Evolutionary conservation across 2,888 invertebrate species (phyloP).

Genomic region (Nemotelus pantherinus): DNA sequence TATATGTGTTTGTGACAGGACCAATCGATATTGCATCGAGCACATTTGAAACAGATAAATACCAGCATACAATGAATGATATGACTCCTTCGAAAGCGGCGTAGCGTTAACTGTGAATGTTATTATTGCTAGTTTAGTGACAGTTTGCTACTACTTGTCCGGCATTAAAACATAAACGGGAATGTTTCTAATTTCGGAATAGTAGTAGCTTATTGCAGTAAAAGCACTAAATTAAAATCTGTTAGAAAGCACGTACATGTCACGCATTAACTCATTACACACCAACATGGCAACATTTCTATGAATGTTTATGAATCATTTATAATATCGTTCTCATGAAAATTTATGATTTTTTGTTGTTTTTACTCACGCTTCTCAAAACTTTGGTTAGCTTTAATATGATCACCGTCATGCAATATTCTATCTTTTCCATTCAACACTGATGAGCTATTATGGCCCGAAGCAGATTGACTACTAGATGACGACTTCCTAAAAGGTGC

Average conservation of each 20-base stretch:
- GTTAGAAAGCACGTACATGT: too few relatives aligned
- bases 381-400: slow-evolving; percentile 30
- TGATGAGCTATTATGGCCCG: slow-evolving; percentile 33
- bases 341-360: neutral
- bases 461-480: slow-evolving; percentile 8
- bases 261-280: too few relatives aligned
- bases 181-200: too few relatives aligned
- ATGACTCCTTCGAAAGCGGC: neutral
- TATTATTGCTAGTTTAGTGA: too few relatives aligned
- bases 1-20: neutral
- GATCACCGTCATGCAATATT: slow-evolving; percentile 39
- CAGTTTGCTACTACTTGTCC: too few relatives aligned
- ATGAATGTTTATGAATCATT: too few relatives aligned
- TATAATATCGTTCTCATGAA: too few relatives aligned
- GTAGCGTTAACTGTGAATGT: neutral
- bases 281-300: too few relatives aligned
- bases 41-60: slow-evolving; percentile 31
- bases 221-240: too few relatives aligned
- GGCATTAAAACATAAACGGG: too few relatives aligned
- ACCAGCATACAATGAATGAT: slow-evolving; percentile 9
- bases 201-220: too few relatives aligned
- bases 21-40: neutral
- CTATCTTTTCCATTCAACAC: slow-evolving; percentile 29
- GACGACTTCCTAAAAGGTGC: slow-evolving; percentile 45
- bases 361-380: slow-evolving; percentile 34